Evolutionary conservation across 2,888 invertebrate species (phyloP).

Genomic region (Digitonthophagus gazella): DNA sequence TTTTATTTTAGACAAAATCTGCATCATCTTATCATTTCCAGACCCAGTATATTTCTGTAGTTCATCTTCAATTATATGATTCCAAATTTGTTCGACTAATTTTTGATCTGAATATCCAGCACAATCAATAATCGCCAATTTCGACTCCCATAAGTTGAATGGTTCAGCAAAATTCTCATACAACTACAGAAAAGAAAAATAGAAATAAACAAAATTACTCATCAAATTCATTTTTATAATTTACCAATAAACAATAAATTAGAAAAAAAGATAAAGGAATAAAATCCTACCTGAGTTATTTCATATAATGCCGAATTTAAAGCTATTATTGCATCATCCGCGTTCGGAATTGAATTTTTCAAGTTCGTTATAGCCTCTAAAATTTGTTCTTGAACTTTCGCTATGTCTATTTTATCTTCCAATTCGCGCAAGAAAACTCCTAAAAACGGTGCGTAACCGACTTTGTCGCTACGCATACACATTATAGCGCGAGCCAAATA

Average conservation of each 20-base stretch:
- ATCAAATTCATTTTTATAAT: no score
- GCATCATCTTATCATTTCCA: slow-evolving; percentile 62
- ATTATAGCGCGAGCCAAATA: slow-evolving; percentile 93
- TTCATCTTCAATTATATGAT: slow-evolving; percentile 71
- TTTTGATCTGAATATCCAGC: slow-evolving; percentile 88
- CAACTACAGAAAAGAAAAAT: slow-evolving; percentile 55
- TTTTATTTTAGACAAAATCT: slow-evolving; percentile 74
- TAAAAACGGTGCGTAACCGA: slow-evolving; percentile 68
- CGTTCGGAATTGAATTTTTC: slow-evolving; percentile 43
- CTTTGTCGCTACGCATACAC: slow-evolving; percentile 87
- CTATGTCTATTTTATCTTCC: slow-evolving; percentile 92
- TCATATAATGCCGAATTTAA: slow-evolving; percentile 82
- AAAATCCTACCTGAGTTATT: slow-evolving; percentile 69
- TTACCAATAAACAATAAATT: not conserved
- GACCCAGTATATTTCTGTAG: slow-evolving; percentile 49
- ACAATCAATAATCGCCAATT: slow-evolving; percentile 91
- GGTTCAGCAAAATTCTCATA: slow-evolving; percentile 92
- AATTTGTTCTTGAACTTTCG: slow-evolving; percentile 74
- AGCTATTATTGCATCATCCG: slow-evolving; percentile 61
- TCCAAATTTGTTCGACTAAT: slow-evolving; percentile 89
- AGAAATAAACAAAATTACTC: no score
- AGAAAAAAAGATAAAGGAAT: not conserved
- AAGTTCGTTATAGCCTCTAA: slow-evolving; percentile 63
- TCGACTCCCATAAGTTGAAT: slow-evolving; percentile 88
- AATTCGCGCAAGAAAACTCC: slow-evolving; percentile 83